Evolutionary conservation across 2,797 vertebrate genomes (phyloP).

Genomic region (Setipinna tenuifilis): DNA sequence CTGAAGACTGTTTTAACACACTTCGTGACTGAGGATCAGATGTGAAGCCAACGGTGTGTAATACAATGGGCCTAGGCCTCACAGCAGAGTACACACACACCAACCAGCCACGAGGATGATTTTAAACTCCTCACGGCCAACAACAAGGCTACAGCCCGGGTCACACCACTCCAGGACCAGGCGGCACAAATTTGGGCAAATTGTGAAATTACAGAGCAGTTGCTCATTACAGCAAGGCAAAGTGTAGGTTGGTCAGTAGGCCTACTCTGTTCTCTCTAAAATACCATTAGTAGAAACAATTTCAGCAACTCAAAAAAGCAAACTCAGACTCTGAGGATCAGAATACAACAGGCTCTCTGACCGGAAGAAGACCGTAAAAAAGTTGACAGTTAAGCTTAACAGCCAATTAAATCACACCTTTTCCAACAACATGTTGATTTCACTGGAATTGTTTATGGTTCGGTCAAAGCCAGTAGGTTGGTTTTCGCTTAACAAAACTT

Average conservation of each 20-base stretch:
- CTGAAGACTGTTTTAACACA: conserved; percentile 48
- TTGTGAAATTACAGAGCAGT: neutral
- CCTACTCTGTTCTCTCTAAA: neutral
- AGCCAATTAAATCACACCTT: neutral
- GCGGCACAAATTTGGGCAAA: conserved; percentile 7
- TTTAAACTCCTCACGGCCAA: neutral
- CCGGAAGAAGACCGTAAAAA: neutral
- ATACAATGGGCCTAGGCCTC: conserved; percentile 34
- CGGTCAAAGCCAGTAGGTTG: neutral
- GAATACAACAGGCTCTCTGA: neutral
- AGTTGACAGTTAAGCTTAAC: neutral
- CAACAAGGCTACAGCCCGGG: neutral
- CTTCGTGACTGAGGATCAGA: conserved; percentile 38
- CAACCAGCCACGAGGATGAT: neutral
- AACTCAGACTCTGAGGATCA: neutral
- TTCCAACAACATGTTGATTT: neutral
- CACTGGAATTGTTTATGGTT: neutral
- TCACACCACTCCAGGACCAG: neutral
- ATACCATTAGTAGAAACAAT: neutral
- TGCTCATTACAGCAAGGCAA: neutral
- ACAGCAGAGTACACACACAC: neutral
- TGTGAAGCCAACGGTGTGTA: conserved; percentile 36
- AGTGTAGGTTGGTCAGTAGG: neutral
- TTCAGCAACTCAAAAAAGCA: neutral
- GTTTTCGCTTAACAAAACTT: neutral